phyloP scores from a whole-genome alignment of 2,113 vertebrate species.

The Centropus unirufus region DNA sequence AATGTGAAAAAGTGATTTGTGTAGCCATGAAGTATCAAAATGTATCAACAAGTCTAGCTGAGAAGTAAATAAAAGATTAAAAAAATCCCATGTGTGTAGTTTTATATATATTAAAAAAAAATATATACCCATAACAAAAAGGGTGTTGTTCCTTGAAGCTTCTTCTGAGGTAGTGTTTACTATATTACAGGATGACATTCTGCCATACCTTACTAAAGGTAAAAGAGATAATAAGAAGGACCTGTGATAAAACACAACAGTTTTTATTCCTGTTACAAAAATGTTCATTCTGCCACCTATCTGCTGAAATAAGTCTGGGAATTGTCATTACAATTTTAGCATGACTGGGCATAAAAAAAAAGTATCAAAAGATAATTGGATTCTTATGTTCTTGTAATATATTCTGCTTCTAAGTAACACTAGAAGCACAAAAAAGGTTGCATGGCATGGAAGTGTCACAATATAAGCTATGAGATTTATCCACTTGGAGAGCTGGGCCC shows the following conservation, averaged over 20 bases:
- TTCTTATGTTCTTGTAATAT: not conserved
- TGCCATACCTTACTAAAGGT: not conserved
- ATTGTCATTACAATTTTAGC: not conserved
- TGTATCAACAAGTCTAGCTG: not conserved
- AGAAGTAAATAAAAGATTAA: not conserved
- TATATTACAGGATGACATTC: not conserved
- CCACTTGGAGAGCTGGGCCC: not conserved
- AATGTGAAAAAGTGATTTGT: not conserved
- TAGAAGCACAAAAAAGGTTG: not conserved
- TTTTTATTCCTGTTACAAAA: constrained; percentile 19
- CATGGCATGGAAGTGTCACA: not conserved
- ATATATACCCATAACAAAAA: not conserved
- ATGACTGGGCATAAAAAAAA: not conserved
- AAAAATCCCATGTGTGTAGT: not conserved
- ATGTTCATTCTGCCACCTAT: not conserved
- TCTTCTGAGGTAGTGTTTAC: not conserved
- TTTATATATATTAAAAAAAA: not conserved
- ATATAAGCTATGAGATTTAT: not conserved
- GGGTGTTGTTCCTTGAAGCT: not conserved
- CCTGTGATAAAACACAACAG: not conserved
- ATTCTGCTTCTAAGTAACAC: not conserved
- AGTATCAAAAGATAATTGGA: not conserved
- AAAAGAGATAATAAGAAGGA: not conserved
- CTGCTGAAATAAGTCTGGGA: not conserved
- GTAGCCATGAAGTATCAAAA: not conserved